Percentiles rank a stretch among this genome's conserved stretches.
These are phyloP conservation scores for Tenebrio molitor DNA, from an alignment of 1,140 invertebrate genomes.

Conservation along the genomic window DNA sequence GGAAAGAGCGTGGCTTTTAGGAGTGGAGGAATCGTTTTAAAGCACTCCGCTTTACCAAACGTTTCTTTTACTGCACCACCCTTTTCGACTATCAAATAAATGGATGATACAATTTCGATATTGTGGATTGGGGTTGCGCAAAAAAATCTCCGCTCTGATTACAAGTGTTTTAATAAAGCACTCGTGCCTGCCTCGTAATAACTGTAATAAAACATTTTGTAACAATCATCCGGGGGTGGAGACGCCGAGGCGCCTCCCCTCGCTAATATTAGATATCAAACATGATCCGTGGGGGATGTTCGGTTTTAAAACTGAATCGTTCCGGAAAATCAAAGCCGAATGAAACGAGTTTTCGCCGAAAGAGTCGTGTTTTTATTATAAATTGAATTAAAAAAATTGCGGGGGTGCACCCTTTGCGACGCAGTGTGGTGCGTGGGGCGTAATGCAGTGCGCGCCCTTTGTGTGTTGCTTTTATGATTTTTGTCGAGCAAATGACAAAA, in stretches of 20 bases:
- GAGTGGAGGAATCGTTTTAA: constrained; percentile 56
- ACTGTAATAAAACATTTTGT: constrained; percentile 55
- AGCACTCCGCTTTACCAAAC: constrained; percentile 58
- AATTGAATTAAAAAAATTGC: too few species aligned
- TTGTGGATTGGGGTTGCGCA: constrained; percentile 2
- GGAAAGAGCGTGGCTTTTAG: constrained; percentile 61
- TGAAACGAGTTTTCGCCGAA: constrained; percentile 10
- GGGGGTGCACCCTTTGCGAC: too few species aligned
- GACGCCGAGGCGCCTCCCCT: constrained; percentile 24
- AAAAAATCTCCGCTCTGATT: not conserved
- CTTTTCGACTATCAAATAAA: constrained; percentile 57
- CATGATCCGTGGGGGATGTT: constrained; percentile 43
- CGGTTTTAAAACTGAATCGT: constrained; percentile 34
- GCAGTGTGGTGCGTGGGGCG: too few species aligned
- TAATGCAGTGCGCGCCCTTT: too few species aligned
- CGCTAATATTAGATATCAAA: constrained; percentile 45
- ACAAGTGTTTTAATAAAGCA: constrained; percentile 34
- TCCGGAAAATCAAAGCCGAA: constrained; percentile 29
- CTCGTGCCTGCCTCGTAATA: constrained; percentile 36
- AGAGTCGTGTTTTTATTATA: not conserved
- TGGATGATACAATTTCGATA: constrained; percentile 54
- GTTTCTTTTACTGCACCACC: constrained; percentile 55
- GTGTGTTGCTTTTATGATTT: too few species aligned
- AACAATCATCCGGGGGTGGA: constrained; percentile 45
- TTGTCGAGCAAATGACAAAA: too few species aligned